A percentile compares a stretch with the other conserved stretches of the same genome.
Evolutionary conservation across 2,888 invertebrate genomes (phyloP).

Genomic region (Dioctria rufipes): DNA sequence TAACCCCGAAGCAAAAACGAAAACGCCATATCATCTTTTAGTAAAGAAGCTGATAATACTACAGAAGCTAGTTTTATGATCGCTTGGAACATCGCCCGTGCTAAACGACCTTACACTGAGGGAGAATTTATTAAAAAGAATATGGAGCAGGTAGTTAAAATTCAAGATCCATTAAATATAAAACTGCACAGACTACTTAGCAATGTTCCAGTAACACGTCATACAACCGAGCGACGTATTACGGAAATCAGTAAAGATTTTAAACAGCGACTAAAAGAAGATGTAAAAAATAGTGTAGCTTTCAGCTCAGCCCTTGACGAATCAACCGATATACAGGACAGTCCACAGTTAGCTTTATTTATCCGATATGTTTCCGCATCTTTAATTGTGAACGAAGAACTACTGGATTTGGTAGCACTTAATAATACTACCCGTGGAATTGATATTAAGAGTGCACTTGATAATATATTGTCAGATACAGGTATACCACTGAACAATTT

Average conservation of each 20-base stretch:
- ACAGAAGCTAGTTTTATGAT: no score
- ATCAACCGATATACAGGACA: slow-evolving; percentile 34
- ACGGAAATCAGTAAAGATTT: slow-evolving; percentile 19
- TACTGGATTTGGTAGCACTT: slow-evolving; percentile 26
- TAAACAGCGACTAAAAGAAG: not conserved
- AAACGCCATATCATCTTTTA: no score
- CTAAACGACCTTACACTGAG: no score
- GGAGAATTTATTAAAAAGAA: no score
- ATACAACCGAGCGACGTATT: no score
- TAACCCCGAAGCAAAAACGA: no score
- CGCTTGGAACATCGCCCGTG: slow-evolving; percentile 34
- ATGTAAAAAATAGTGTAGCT: slow-evolving; percentile 15
- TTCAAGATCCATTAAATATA: no score
- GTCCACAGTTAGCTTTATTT: slow-evolving; percentile 44
- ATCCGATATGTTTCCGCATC: slow-evolving; percentile 38
- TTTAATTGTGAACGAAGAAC: slow-evolving; percentile 32
- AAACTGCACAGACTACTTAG: no score
- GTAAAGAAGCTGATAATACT: no score
- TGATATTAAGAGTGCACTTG: slow-evolving; percentile 8
- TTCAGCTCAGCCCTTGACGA: slow-evolving; percentile 39
- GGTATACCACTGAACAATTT: slow-evolving; percentile 11
- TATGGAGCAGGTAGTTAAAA: no score
- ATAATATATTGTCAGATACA: not conserved
- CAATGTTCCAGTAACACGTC: no score
- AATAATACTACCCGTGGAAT: slow-evolving; percentile 9